Conservation (phyloP, 2,797 vertebrate species). For the Lutjanus campechanus region DNA sequence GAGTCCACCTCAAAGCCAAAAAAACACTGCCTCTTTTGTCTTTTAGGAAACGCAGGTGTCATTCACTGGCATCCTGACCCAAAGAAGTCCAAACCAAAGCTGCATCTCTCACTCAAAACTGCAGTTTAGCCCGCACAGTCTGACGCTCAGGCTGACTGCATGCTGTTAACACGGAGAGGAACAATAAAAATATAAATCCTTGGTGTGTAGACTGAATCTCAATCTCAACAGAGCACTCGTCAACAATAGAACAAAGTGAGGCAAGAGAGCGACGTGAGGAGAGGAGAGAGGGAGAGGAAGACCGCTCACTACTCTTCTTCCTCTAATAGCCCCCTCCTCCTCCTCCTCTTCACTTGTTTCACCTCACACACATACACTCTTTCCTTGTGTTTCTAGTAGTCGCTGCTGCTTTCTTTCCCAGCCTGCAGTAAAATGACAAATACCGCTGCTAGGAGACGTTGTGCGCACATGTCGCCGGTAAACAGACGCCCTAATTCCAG, state of each 20-base stretch:
- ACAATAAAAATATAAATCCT: conserved; percentile 65
- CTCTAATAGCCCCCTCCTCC: conserved; percentile 80
- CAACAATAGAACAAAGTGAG: conserved; percentile 87
- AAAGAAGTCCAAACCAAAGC: conserved; percentile 77
- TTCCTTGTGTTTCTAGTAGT: conserved; percentile 74
- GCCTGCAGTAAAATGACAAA: conserved; percentile 85
- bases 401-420: conserved; percentile 57
- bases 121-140: conserved; percentile 61
- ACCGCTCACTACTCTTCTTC: conserved; percentile 84
- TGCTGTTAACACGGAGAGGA: conserved; percentile 51
- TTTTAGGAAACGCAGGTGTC: conserved; percentile 85
- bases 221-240: conserved; percentile 81
- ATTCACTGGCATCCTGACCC: conserved; percentile 87
- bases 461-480: conserved; percentile 87
- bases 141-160: conserved; percentile 58
- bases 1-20: conserved; percentile 80
- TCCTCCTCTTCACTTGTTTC: conserved; percentile 81
- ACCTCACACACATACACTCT: conserved; percentile 73
- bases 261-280: conserved; percentile 80
- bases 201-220: conserved; percentile 71
- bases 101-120: conserved; percentile 75
- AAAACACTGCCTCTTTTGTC: conserved; percentile 79
- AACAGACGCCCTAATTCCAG: conserved; percentile 84
- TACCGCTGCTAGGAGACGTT: conserved; percentile 73
- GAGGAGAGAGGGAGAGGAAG: conserved; percentile 72